Evolutionary conservation across 2,113 vertebrate genomes (phyloP), one percentile per base, ranked within the genome.

Genomic region (Oxyruncus cristatus): DNA sequence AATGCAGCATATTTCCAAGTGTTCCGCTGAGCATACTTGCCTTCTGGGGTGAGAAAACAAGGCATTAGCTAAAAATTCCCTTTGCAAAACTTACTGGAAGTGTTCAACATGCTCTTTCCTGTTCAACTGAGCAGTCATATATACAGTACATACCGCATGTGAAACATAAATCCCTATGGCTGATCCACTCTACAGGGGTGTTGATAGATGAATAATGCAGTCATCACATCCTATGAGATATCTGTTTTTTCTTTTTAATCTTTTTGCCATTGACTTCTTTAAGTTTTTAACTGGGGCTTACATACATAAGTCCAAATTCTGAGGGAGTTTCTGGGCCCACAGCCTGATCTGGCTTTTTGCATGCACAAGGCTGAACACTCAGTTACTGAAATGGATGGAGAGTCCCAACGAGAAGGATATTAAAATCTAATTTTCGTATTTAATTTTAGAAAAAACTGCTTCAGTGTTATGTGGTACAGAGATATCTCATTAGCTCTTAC

Each of bases 341-440:
- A 1, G 32, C 47, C 58, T 85, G 63, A 83, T 47, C 20, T 67
- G 76, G 26, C 44, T 81, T 93, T 95, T 61, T 75, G 74, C 0
- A 1, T 53, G 33, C 6, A 0, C 37, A 44, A 81, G 37, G 35
- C 20, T 14, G 66, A 92, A 39, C n/a, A 59, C 12, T 89, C 68
- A 74, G 41, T 74, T 1, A 1, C 46, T 95, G 73, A 87, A 94
- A 79, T 77, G 76, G 65, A 75, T 95, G 87, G 61, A 96, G 93
- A 91, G 70, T 85, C 74, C 89, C 85, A 86, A 95, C 84, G 88
- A 89, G 83, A 93, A 95, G 50, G 77, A 94, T 83, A 89, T 85
- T 93, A 95, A 92, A 96, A 83, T 80, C 93, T 96, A 94, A 62
- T 95, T 96, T 93, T 96, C 91, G 63, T 88, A 79, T 52, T 94